Evolutionary conservation across 2,888 invertebrate species (phyloP).

Genomic region (Drosophila phalerata): DNA sequence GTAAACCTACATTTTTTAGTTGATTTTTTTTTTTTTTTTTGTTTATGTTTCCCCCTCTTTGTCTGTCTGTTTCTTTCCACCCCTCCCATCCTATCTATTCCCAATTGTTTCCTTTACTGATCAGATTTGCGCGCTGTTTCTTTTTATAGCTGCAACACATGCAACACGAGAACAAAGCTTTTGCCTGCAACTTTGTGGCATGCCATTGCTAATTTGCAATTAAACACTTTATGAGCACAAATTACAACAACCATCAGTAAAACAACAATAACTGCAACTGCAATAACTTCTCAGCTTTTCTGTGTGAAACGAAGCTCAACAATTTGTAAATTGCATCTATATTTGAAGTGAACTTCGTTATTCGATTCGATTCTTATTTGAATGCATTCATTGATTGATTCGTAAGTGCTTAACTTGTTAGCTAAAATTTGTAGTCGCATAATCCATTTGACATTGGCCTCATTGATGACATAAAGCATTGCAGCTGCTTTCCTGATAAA

Average conservation of each 20-base stretch:
- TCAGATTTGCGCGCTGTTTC: conserved; percentile 37
- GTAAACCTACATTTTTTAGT: not conserved
- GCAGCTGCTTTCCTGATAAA: no score
- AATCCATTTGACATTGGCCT: conserved; percentile 8
- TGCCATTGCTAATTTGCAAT: conserved; percentile 78
- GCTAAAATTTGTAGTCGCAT: not conserved
- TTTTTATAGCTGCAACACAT: conserved; percentile 64
- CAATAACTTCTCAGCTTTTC: conserved; percentile 4
- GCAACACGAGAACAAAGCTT: conserved; percentile 56
- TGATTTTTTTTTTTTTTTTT: not conserved
- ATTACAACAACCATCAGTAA: conserved; percentile 44
- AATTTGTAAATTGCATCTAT: conserved; percentile 11
- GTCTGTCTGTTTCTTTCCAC: not conserved
- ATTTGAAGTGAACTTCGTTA: not conserved
- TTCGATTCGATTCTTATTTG: not conserved
- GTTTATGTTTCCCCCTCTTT: not conserved
- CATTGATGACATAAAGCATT: not conserved
- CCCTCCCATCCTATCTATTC: not conserved
- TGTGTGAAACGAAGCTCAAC: conserved; percentile 39
- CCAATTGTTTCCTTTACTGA: not conserved
- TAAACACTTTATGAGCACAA: conserved; percentile 82
- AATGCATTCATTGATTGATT: conserved; percentile 29
- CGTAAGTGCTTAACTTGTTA: not conserved
- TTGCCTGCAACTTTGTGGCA: conserved; percentile 49
- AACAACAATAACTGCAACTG: conserved; percentile 44